Conservation (phyloP, 1,140 invertebrate species). For the Drosophila suzukii region DNA sequence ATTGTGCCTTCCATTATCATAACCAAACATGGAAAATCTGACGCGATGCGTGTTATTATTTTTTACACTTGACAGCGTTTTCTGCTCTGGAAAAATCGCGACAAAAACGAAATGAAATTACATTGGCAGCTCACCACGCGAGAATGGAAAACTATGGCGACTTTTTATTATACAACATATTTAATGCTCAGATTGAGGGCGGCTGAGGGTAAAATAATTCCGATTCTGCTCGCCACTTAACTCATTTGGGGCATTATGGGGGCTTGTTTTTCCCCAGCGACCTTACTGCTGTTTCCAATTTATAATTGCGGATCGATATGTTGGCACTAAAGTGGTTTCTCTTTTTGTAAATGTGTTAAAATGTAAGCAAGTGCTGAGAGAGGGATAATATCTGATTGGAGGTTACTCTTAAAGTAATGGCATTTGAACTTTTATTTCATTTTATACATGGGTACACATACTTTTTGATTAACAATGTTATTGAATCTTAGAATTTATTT, state of each 20-base stretch:
- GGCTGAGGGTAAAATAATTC: constrained; percentile 43
- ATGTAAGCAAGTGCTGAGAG: constrained; percentile 10
- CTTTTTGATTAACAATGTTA: too few species aligned
- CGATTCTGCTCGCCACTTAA: constrained; percentile 63
- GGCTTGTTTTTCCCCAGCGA: constrained; percentile 15
- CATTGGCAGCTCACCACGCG: constrained; percentile 8
- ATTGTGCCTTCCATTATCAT: constrained; percentile 71
- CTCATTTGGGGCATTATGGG: constrained; percentile 62
- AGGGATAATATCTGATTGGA: not conserved
- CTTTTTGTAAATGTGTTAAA: constrained; percentile 4
- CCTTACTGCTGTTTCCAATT: constrained; percentile 7
- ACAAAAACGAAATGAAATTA: constrained; percentile 51
- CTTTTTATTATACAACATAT: constrained; percentile 62
- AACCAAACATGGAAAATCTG: constrained; percentile 74
- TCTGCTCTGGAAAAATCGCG: constrained; percentile 29
- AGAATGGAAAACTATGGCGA: constrained; percentile 52
- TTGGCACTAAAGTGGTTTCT: constrained; percentile 8
- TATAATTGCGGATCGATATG: constrained; percentile 36
- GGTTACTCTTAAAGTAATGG: not conserved
- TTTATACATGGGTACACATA: too few species aligned
- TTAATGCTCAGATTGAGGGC: constrained; percentile 63
- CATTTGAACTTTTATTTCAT: not conserved
- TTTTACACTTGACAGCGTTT: constrained; percentile 66
- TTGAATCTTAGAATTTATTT: too few species aligned
- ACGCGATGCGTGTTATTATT: constrained; percentile 69